These are phyloP conservation scores for Hemicentrotus pulcherrimus DNA, from an alignment of 35 echinoderm and acorn worm species.

Conservation along the genomic window DNA sequence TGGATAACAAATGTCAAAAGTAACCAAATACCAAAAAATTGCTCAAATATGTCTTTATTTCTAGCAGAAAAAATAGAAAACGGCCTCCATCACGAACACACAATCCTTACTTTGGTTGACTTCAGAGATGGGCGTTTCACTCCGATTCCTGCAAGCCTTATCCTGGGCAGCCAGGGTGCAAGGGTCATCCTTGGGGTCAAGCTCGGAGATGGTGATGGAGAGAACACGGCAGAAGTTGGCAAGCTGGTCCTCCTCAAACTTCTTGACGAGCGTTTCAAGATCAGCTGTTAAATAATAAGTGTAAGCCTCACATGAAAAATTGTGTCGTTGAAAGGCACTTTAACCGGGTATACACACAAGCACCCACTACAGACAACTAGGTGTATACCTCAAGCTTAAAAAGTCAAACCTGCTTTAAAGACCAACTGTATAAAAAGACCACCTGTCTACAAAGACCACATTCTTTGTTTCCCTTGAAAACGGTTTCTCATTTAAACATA, in stretches of 20 bases:
- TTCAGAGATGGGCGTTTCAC: slow-evolving; percentile 64
- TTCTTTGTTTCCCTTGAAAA: too few species aligned
- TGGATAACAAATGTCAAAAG: too few species aligned
- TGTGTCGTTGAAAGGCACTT: not conserved
- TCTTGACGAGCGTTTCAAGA: slow-evolving; percentile 70
- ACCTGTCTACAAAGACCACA: too few species aligned
- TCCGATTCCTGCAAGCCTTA: slow-evolving; percentile 69
- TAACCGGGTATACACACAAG: not conserved
- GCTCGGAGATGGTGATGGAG: slow-evolving; percentile 89
- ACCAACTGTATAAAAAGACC: too few species aligned
- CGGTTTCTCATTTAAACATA: too few species aligned
- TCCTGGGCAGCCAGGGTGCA: slow-evolving; percentile 86
- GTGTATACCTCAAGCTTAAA: too few species aligned
- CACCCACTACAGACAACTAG: too few species aligned
- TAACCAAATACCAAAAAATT: too few species aligned
- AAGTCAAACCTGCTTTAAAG: too few species aligned
- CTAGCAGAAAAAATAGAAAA: too few species aligned
- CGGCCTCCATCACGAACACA: not conserved
- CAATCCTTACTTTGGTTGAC: slow-evolving; percentile 82
- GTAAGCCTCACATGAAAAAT: too few species aligned
- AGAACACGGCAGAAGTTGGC: slow-evolving; percentile 97
- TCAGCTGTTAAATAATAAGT: slow-evolving; percentile 59
- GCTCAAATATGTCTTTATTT: too few species aligned
- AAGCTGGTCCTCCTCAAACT: slow-evolving; percentile 94
- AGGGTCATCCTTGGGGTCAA: slow-evolving; percentile 77